Evolutionary conservation across 2,113 vertebrate genomes (phyloP), one percentile per base, ranked within the genome.

Genomic region (Crotophaga sulcirostris): DNA sequence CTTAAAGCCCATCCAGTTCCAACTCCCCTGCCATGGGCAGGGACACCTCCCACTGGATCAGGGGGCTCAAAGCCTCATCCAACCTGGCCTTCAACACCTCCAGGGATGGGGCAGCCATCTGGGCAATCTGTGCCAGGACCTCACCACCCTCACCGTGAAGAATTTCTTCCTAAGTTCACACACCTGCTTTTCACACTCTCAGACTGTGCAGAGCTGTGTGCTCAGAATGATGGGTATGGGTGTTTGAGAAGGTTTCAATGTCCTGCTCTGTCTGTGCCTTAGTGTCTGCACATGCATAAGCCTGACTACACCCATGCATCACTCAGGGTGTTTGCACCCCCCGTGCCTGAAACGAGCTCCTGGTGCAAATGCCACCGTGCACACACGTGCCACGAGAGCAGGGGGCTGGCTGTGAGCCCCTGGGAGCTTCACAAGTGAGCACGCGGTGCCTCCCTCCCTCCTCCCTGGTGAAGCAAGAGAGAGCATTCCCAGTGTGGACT

Each of bases 401-500:
- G 0, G 13, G 36, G 36, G 55, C 73, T 76, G 75, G 69, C 78
- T 6, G 8, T 0, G 3, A 91, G 45, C 31, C 56, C 87, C 54
- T 49, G 83, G 66, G 76, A 84, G 34, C 58, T 21, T 59, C 45
- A 12, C 36, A 34, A 60, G 63, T 2, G 6, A 40, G 25, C 3
- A 1, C 7, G 26, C 3, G 42, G 25, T 12, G 42, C 75, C 73
- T 86, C 80, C 60, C 83, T 38, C 56, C 66, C 70, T 79, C 85
- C 31, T 54, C 70, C 70, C 54, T 13, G n/a, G 69, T 7, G 4
- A 36, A 55, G 85, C 73, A 55, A 74, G 58, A 93, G 95, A 93
- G 81, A 69, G 36, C 81, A 77, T 93, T 93, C 82, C 94, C 90
- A 67, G 67, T 47, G 83, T 52, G 69, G 91, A 92, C n/a, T 25